Conservation (phyloP, 2,888 invertebrate species). For the Plagodis dolabraria region DNA sequence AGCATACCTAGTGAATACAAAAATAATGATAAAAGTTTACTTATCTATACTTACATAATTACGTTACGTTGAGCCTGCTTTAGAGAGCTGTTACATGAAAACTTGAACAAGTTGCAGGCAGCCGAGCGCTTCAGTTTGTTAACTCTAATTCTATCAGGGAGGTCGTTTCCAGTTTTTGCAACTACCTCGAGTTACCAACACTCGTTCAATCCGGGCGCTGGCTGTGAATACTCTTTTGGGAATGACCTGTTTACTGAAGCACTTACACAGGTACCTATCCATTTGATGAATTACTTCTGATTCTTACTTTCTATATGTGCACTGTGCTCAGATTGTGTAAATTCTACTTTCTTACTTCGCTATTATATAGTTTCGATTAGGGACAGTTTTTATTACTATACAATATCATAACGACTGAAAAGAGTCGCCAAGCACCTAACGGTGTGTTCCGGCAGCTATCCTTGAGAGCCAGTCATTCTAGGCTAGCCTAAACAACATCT, state of each 20-base stretch:
- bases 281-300: no score
- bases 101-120: conserved; percentile 51
- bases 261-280: no score
- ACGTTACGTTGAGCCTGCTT: conserved; percentile 13
- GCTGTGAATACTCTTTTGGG: conserved; percentile 36
- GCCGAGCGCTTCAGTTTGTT: conserved; percentile 52
- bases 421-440: no score
- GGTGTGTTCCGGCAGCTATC: no score
- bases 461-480: no score
- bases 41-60: not conserved
- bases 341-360: no score
- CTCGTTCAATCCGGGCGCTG: conserved; percentile 41
- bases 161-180: conserved; percentile 49
- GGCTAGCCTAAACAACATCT: no score
- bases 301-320: no score
- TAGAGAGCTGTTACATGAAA: conserved; percentile 41
- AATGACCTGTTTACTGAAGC: not conserved
- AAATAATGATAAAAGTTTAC: not conserved
- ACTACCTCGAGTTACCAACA: conserved; percentile 43
- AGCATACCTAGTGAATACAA: not conserved
- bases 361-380: no score
- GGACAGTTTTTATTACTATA: no score
- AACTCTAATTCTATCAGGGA: conserved; percentile 58
- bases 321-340: no score
- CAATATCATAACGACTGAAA: no score